These are phyloP conservation scores for Hesperia comma DNA, from an alignment of 2,888 invertebrate genomes.

Conservation along the genomic window DNA sequence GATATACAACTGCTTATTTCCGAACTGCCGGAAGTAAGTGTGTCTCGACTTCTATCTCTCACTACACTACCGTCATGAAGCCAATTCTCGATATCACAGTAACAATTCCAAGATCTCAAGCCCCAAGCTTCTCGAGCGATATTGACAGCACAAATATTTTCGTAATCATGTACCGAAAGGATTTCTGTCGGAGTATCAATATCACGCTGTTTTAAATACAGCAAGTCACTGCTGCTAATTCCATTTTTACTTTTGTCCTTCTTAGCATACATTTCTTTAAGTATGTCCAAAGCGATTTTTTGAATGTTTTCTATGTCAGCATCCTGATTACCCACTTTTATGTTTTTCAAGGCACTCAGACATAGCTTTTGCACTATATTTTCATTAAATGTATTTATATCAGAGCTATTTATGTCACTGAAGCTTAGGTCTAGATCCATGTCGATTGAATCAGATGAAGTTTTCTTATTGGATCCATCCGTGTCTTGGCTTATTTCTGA, in stretches of 20 bases:
- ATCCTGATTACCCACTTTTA: constrained; percentile 82
- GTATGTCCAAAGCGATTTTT: constrained; percentile 79
- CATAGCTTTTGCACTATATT: constrained; percentile 82
- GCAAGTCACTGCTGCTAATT: constrained; percentile 55
- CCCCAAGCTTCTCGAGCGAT: constrained; percentile 87
- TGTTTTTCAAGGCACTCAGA: constrained; percentile 80
- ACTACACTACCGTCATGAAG: constrained; percentile 85
- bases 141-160: constrained; percentile 86
- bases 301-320: constrained; percentile 82
- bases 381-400: constrained; percentile 82
- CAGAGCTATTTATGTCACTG: constrained; percentile 82
- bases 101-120: constrained; percentile 86
- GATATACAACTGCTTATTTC: constrained; percentile 81
- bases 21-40: constrained; percentile 83
- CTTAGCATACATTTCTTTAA: constrained; percentile 81
- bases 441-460: constrained; percentile 80
- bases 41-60: constrained; percentile 83
- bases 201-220: constrained; percentile 74
- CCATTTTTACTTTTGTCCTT: constrained; percentile 74
- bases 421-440: constrained; percentile 82
- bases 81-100: constrained; percentile 86
- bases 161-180: constrained; percentile 86
- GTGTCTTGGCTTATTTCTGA: constrained; percentile 78
- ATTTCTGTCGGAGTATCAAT: constrained; percentile 83
- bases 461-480: constrained; percentile 78